phyloP scores from a whole-genome alignment of 2,113 vertebrate species.

The Actenoides hombroni region DNA sequence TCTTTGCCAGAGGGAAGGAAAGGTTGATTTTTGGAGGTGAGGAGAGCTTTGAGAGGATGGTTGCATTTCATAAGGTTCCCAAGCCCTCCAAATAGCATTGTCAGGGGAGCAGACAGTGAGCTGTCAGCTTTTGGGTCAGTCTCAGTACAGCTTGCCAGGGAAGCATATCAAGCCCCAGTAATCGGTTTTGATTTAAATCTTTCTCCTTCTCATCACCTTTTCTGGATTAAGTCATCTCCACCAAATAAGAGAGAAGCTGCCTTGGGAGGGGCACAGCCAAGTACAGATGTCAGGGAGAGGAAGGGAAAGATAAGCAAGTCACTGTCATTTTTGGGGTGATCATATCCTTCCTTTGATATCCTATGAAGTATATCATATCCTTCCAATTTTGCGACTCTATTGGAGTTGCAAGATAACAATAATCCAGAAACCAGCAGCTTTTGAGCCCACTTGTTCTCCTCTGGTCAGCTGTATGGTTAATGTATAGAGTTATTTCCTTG shows the following conservation, averaged over 20 bases:
- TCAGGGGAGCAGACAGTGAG: slow-evolving; percentile 9
- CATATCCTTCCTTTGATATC: too few relatives aligned
- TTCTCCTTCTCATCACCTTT: slow-evolving; percentile 41
- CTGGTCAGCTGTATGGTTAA: not conserved
- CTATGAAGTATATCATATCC: too few relatives aligned
- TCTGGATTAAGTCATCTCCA: slow-evolving; percentile 37
- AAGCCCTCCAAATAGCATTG: not conserved
- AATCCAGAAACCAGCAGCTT: not conserved
- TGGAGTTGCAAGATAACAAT: not conserved
- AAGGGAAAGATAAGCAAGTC: not conserved
- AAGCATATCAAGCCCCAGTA: slow-evolving; percentile 29
- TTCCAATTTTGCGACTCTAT: too few relatives aligned
- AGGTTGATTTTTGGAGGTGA: not conserved
- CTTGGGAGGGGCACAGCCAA: not conserved
- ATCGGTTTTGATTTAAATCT: slow-evolving; percentile 47
- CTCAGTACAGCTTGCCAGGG: slow-evolving; percentile 37
- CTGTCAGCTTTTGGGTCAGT: slow-evolving; percentile 17
- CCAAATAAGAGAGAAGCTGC: not conserved
- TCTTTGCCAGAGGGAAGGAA: not conserved
- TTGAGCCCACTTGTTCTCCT: not conserved
- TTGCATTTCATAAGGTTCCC: not conserved
- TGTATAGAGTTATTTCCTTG: not conserved
- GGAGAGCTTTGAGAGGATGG: not conserved
- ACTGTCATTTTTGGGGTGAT: not conserved
- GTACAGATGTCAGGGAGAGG: not conserved